Evolutionary conservation across 2,113 vertebrate species (phyloP).

Genomic region (Elaphurus davidianus): DNA sequence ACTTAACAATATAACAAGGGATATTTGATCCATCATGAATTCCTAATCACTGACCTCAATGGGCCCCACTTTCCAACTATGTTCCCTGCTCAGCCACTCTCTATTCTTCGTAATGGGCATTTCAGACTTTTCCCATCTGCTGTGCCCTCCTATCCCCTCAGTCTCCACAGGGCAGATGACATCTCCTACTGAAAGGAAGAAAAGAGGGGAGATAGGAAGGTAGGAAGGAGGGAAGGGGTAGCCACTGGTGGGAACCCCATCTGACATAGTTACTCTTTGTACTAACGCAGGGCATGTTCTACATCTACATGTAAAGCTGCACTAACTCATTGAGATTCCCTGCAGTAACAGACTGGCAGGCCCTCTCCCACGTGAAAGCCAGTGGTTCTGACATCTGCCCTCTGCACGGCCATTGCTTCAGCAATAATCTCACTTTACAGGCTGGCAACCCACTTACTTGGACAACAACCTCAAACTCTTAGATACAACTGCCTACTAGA

Average conservation of each 20-base stretch:
- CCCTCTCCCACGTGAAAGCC: background rate
- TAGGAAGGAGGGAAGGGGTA: background rate
- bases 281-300: fast-evolving
- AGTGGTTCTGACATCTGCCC: background rate
- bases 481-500: background rate
- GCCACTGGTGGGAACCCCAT: fast-evolving
- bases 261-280: background rate
- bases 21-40: background rate
- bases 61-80: background rate
- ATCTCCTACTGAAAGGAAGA: background rate
- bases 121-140: background rate
- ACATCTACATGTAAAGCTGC: fast-evolving
- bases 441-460: background rate
- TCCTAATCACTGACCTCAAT: background rate
- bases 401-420: background rate
- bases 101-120: background rate
- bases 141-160: background rate
- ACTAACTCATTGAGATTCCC: background rate
- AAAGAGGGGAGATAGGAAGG: background rate
- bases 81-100: background rate
- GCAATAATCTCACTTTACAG: background rate
- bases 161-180: background rate
- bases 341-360: no score
- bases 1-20: background rate
- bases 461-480: background rate